These are phyloP conservation scores for Phyllotreta striolata DNA, from an alignment of 2,888 invertebrate species.

Conservation along the genomic window DNA sequence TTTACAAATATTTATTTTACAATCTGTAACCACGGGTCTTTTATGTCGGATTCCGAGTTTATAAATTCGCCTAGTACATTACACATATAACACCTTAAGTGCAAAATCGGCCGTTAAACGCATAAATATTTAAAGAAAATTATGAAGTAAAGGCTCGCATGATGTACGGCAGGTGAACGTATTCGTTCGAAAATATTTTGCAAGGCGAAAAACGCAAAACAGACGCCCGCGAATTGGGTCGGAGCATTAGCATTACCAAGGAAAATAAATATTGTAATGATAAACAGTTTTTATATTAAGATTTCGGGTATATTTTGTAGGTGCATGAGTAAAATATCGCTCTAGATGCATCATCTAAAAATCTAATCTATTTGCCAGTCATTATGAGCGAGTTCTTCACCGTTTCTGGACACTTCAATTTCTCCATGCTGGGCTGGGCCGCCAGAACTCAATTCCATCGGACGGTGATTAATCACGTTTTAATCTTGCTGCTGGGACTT, in stretches of 20 bases:
- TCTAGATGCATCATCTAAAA: too few relatives aligned
- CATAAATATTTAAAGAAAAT: constrained; percentile 14
- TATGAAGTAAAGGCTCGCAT: constrained; percentile 11
- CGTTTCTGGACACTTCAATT: too few relatives aligned
- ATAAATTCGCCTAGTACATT: not conserved
- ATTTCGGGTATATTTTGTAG: too few relatives aligned
- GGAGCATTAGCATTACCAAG: not conserved
- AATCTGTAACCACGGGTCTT: not conserved
- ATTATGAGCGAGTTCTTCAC: too few relatives aligned
- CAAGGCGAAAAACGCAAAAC: not conserved
- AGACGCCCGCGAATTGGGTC: constrained; percentile 10
- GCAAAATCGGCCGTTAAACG: constrained; percentile 6
- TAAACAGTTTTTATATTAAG: too few relatives aligned
- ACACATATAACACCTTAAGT: constrained; percentile 6
- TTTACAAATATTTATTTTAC: constrained; percentile 17
- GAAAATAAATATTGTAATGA: not conserved
- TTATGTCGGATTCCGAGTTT: constrained; percentile 5
- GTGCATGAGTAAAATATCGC: too few relatives aligned
- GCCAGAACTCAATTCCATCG: too few relatives aligned
- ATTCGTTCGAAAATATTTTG: constrained; percentile 7
- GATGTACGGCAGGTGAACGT: not conserved
- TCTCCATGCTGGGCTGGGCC: too few relatives aligned
- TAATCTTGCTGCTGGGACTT: too few relatives aligned
- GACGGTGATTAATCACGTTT: too few relatives aligned
- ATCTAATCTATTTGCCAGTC: too few relatives aligned